Evolutionary conservation across 2,888 invertebrate genomes (phyloP), one percentile per base, ranked within the genome.

Genomic region (Hoplodrina blanda): DNA sequence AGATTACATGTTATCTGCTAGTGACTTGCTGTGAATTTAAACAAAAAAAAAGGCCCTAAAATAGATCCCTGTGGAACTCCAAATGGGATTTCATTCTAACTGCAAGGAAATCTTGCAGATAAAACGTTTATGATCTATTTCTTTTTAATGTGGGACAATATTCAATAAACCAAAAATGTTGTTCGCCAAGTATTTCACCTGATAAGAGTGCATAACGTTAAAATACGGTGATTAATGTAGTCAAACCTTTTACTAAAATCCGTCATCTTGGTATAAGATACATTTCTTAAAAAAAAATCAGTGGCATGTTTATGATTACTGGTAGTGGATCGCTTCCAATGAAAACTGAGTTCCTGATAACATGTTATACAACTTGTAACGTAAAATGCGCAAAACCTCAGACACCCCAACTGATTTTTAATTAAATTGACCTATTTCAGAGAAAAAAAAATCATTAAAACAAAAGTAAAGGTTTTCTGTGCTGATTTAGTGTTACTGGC

Each of bases 171-270:
- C 1, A 17, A 41, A 0, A 0, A 15, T 3, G 2, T 15, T 25
- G 13, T 13, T 17, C 5, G 1, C 13, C 13, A 2, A 13, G 15
- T 41, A 41, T 17, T 17, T 1, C 50, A 41, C 3, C 20, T 1
- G 6, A 41, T 41, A 30, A 17, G 2, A 57, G 11, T n/a, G n/a
- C n/a, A n/a, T n/a, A n/a, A n/a, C n/a, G n/a, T n/a, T n/a, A n/a
- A n/a, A n/a, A n/a, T n/a, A 8, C 8, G 10, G 2, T 33, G 19
- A 41, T 49, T 15, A 13, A 55, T 4, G 13, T 7, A 13, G 37
- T 68, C 68, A 67, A 67, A 68, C 4, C n/a, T n/a, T 37, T 49
- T 49, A 25, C 4, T 54, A 4, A 13, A 37, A 67, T 50, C 41
- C 41, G n/a, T 10, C 0, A n/a, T n/a, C 0, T 0, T 33, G 8